Evolutionary conservation across 2,113 vertebrate species (phyloP).

Genomic region (Sinosuthora webbiana): DNA sequence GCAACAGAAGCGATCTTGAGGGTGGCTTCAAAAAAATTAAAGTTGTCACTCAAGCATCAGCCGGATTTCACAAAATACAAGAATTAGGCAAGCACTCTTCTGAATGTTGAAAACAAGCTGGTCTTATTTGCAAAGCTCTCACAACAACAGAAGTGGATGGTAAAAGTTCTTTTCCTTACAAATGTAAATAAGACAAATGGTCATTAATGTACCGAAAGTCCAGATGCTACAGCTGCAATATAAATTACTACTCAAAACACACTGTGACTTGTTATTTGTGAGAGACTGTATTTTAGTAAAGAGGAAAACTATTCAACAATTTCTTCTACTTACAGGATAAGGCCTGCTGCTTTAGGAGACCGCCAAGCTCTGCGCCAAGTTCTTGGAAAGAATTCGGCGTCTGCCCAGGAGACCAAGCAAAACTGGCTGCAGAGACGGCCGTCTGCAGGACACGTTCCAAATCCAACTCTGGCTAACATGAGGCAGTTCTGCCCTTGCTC

Average conservation of each 20-base stretch:
- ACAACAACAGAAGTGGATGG: accelerated
- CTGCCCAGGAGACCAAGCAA: background rate
- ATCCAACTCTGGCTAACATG: background rate
- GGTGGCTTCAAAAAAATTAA: background rate
- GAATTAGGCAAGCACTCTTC: background rate
- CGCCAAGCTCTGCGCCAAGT: background rate
- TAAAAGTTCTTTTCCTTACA: background rate
- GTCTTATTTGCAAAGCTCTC: background rate
- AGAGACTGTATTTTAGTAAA: background rate
- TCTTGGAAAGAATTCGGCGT: background rate
- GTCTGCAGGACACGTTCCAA: background rate
- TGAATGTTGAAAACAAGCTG: background rate
- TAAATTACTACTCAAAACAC: background rate
- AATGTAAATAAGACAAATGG: background rate
- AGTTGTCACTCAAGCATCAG: background rate
- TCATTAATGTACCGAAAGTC: accelerated
- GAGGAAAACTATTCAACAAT: background rate
- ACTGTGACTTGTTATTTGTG: background rate
- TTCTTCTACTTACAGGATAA: background rate
- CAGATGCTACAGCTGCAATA: background rate
- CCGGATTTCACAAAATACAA: background rate
- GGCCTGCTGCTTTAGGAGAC: background rate
- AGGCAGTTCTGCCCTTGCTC: too few relatives aligned
- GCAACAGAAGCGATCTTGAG: background rate
- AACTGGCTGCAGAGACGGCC: background rate